A percentile compares a stretch with the other conserved stretches of the same genome.
Conservation (phyloP, 2,797 vertebrate species). For the Amblyraja radiata region DNA sequence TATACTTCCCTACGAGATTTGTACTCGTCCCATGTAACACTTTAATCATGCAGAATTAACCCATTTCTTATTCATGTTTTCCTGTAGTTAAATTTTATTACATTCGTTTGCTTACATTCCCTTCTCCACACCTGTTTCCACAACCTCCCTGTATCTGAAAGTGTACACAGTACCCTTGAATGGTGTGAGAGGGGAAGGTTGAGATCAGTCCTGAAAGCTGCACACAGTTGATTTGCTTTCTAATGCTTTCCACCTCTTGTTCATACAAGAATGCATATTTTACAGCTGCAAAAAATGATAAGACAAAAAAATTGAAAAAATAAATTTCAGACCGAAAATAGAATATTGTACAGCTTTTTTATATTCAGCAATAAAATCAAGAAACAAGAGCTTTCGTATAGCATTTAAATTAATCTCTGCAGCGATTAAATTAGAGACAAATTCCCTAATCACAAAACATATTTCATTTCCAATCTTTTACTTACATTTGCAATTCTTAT, state of each 20-base stretch:
- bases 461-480: not conserved
- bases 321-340: not conserved
- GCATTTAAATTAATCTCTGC: not conserved
- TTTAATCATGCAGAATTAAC: too few relatives aligned
- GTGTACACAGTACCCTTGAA: not conserved
- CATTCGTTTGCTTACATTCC: too few relatives aligned
- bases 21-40: too few relatives aligned
- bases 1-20: too few relatives aligned
- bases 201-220: not conserved
- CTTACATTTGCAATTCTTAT: constrained; percentile 23
- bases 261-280: not conserved
- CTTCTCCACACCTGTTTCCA: too few relatives aligned
- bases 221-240: not conserved
- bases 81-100: too few relatives aligned
- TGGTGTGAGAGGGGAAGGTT: not conserved
- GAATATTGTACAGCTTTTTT: not conserved
- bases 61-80: too few relatives aligned
- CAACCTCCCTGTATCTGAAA: too few relatives aligned
- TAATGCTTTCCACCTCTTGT: not conserved
- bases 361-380: not conserved
- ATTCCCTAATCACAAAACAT: not conserved
- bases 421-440: not conserved
- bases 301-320: not conserved
- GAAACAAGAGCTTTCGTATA: too few relatives aligned
- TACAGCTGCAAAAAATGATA: not conserved